Evolutionary conservation across 2,113 vertebrate species (phyloP), one percentile per base, ranked within the genome.

Genomic region (Charadrius vociferus): DNA sequence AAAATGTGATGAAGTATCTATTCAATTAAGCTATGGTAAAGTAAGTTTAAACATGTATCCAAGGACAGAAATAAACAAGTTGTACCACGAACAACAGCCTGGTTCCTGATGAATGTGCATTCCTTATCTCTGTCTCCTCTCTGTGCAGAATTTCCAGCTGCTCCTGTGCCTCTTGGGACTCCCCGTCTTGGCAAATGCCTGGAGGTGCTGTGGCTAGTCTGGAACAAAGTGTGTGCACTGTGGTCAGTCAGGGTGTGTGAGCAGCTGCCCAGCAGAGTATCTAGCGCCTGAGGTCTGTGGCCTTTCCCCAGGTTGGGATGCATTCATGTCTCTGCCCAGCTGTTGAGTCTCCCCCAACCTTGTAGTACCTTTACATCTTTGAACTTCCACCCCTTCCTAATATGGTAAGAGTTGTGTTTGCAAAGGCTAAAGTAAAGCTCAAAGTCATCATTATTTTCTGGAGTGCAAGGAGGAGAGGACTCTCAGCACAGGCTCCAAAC

Each of bases 51-150:
- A 68, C 7, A 12, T 6, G 1, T 84, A 39, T 62, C 77, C 63
- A 62, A 49, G 75, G 53, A 34, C 32, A 81, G 29, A 90, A 73
- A 30, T 36, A 77, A 86, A 58, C 2, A 0, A 70, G 32, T 14
- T 73, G 14, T 80, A 63, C 49, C 21, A 50, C 24, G 49, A 50
- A 50, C 49, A 50, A 24, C 49, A 24, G 49, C 41, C 55, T 1
- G 0, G 7, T 27, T 89, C 32, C n/a, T 52, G 22, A 29, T 3
- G 1, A 61, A 62, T 65, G 3, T 1, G 0, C 0, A 1, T 68
- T 71, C 50, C 27, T 56, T 61, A 41, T 22, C 23, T 37, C 22
- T 13, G 3, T 61, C 58, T 80, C 15, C 26, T 71, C 27, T 55
- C 29, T 58, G 17, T 75, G 43, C 53, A 86, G 56, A 82, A 58